Evolutionary conservation across 2,888 invertebrate species (phyloP), one percentile per base, ranked within the genome.

Genomic region (Amaurobius ferox): DNA sequence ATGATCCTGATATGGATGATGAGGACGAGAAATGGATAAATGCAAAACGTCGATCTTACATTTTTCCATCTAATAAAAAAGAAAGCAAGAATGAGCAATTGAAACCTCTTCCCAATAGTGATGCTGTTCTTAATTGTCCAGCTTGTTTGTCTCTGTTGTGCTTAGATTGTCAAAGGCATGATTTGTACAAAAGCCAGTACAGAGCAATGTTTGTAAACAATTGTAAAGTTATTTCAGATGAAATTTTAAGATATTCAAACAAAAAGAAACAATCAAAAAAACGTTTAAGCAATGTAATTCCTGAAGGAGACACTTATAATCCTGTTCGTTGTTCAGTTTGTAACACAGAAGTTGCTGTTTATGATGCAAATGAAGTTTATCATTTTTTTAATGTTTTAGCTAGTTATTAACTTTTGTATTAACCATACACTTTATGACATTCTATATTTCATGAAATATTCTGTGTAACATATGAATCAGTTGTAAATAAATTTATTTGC

Each of bases 151-250:
- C 92, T 0, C 91, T 92, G n/a, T 89, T 94, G 11, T 93, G 93
- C 88, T 89, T 92, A 44, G 94, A 94, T 89, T 94, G 93, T 90
- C 94, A 94, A 89, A 86, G 77, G 48, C 89, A 87, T 66, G 79
- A 76, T 16, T 68, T 91, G 0, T 93, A 93, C 89, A 91, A 91
- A 76, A 92, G 92, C 81, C 94, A 94, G 89, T 94, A 93, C 90
- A 90, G 94, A 88, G 93, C 94, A 13, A 94, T 94, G 93, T 94
- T 94, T 91, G 93, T 93, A 0, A 91, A 91, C 89, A 93, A 93
- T 90, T 93, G 93, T 90, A 89, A 80, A n/a, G 91, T 93, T 1
- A 92, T 93, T 79, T 89, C 90, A 72, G 91, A 90, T 2, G 90
- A 91, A 88, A 88, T 86, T 3, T 88, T 91, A 13, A 87, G 83